Evolutionary conservation across 2,113 vertebrate genomes (phyloP).

Genomic region (Donacobius atricapilla): DNA sequence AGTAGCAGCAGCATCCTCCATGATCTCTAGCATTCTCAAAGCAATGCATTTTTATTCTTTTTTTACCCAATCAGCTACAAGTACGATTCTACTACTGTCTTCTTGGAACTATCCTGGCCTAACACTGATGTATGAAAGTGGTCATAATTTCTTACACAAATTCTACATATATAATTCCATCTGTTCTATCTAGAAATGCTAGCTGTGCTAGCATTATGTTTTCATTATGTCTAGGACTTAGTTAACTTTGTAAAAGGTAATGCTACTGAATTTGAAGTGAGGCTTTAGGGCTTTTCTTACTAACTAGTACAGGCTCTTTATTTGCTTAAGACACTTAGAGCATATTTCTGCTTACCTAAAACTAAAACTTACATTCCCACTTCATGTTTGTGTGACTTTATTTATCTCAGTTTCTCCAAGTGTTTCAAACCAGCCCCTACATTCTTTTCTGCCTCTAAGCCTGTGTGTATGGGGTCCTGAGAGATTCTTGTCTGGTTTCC

Average conservation of each 20-base stretch:
- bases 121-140: background rate
- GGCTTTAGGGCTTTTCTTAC: background rate
- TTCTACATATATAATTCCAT: background rate
- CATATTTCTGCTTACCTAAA: background rate
- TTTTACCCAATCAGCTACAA: background rate
- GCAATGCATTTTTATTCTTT: background rate
- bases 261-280: background rate
- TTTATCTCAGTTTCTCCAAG: background rate
- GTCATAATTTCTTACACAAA: background rate
- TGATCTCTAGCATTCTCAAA: background rate
- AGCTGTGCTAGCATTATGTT: background rate
- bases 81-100: background rate
- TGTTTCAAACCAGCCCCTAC: background rate
- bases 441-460: background rate
- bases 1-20: background rate
- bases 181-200: background rate
- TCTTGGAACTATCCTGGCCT: background rate
- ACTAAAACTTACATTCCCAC: background rate
- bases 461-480: background rate
- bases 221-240: background rate
- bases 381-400: background rate
- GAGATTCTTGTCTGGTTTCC: background rate
- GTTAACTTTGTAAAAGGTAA: background rate
- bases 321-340: background rate
- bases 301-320: background rate